Percentiles rank a stretch among this genome's conserved stretches.
phyloP scores from a whole-genome alignment of 2,797 vertebrate genomes.

The Acrocephalus scirpaceus region DNA sequence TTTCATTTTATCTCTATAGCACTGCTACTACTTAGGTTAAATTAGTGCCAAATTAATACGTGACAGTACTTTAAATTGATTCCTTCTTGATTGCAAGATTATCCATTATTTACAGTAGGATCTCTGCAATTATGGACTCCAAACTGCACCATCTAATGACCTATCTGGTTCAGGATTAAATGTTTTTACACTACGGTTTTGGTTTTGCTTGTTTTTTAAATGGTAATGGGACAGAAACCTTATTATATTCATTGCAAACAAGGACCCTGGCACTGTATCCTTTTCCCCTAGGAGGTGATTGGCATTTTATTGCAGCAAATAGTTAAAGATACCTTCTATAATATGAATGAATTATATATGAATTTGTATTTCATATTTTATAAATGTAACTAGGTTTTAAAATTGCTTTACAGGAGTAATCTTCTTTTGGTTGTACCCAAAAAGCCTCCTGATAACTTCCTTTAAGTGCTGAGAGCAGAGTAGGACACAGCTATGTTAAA shows the following conservation, averaged over 20 bases:
- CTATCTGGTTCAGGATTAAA: background rate
- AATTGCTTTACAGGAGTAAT: background rate
- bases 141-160: background rate
- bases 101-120: background rate
- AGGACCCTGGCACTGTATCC: background rate
- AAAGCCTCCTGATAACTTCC: background rate
- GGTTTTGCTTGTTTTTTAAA: background rate
- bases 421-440: background rate
- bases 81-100: background rate
- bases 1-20: background rate
- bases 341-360: background rate
- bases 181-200: accelerated
- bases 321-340: background rate
- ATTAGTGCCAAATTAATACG: background rate
- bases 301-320: background rate
- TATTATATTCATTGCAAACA: background rate
- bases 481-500: background rate
- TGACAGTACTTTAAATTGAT: background rate
- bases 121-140: background rate
- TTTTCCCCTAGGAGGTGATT: background rate
- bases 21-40: background rate
- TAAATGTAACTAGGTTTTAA: background rate
- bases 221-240: accelerated
- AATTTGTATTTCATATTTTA: conserved; percentile 6
- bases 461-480: background rate